Percentiles rank a stretch among this genome's conserved stretches.
phyloP scores from a whole-genome alignment of 1,140 invertebrate species.

The Caenorhabditis remanei region DNA sequence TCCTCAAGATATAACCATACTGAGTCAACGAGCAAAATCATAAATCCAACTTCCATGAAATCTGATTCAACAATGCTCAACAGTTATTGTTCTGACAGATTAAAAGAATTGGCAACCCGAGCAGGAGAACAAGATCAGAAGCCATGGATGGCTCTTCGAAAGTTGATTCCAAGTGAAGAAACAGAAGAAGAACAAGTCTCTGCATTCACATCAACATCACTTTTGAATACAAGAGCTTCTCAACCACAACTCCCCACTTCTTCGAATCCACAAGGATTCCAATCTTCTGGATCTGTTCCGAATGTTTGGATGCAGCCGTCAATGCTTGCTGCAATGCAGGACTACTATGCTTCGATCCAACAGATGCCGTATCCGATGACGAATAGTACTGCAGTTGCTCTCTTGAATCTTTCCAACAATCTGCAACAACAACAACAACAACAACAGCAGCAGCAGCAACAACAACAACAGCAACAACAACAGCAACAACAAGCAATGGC shows the following conservation, averaged over 20 bases:
- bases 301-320: conserved; percentile 73
- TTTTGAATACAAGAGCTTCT: conserved; percentile 46
- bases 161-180: conserved; percentile 60
- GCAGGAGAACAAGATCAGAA: conserved; percentile 64
- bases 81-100: conserved; percentile 76
- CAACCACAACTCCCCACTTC: conserved; percentile 53
- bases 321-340: conserved; percentile 74
- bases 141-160: conserved; percentile 36
- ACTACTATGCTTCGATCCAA: conserved; percentile 71
- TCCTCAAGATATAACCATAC: conserved; percentile 48
- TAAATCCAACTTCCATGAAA: conserved; percentile 53
- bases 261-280: conserved; percentile 51
- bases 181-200: conserved; percentile 63
- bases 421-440: conserved; percentile 59
- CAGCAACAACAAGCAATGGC: not conserved
- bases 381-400: conserved; percentile 65
- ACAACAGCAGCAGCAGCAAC: conserved; percentile 9
- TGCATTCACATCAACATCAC: conserved; percentile 62
- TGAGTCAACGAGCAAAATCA: conserved; percentile 12
- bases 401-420: conserved; percentile 64
- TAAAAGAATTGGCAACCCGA: conserved; percentile 76
- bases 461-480: conserved; percentile 10
- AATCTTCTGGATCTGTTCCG: conserved; percentile 62
- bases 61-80: conserved; percentile 71
- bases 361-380: conserved; percentile 58